A percentile compares a stretch with the other conserved stretches of the same genome.
Conservation (phyloP, 2,113 vertebrate genomes). For the Rattus rattus region DNA sequence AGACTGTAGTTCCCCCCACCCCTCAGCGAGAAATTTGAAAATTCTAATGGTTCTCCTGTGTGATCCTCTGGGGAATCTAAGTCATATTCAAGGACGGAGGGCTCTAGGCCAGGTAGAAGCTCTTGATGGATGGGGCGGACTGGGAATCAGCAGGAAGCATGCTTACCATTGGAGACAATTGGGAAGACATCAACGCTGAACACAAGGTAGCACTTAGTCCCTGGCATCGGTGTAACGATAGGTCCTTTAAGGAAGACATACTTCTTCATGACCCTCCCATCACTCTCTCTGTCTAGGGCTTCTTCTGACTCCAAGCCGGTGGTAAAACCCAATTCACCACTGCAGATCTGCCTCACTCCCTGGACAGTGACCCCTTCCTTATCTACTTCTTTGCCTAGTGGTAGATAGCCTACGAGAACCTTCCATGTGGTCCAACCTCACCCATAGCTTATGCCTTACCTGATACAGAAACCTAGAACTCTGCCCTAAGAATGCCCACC, state of each 20-base stretch:
- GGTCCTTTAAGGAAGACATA: background rate
- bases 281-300: background rate
- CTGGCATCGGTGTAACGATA: background rate
- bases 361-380: accelerated
- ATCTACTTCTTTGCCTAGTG: background rate
- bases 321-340: no score
- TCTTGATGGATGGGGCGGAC: no score
- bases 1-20: no score
- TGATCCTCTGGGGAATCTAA: background rate
- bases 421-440: background rate
- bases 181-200: background rate
- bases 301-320: background rate
- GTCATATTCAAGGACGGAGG: background rate
- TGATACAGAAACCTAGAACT: background rate
- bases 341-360: background rate
- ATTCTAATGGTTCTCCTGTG: accelerated
- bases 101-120: background rate
- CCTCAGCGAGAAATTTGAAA: background rate
- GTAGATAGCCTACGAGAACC: background rate
- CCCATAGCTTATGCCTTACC: background rate
- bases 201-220: background rate
- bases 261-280: background rate
- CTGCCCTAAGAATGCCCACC: background rate
- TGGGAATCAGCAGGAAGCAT: background rate
- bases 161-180: no score